These are phyloP conservation scores for Synanthedon formicaeformis DNA, from an alignment of 2,888 invertebrate genomes.

Conservation along the genomic window DNA sequence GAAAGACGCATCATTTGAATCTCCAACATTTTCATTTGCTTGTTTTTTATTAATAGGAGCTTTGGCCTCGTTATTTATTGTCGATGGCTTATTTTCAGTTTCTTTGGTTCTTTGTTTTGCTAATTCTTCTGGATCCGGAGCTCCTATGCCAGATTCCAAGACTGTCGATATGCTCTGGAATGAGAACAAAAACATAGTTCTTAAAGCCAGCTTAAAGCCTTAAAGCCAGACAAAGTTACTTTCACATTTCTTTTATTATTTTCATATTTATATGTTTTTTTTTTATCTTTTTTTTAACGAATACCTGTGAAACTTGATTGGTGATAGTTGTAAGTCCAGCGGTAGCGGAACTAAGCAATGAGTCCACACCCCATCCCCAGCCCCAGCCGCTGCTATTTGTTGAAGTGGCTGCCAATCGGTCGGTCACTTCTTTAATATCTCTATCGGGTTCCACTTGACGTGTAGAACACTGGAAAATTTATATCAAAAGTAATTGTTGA, in stretches of 20 bases:
- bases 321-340: constrained; percentile 83
- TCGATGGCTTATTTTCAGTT: constrained; percentile 11
- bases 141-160: constrained; percentile 84
- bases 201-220: too few relatives aligned
- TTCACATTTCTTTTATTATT: too few relatives aligned
- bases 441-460: constrained; percentile 9
- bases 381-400: constrained; percentile 70
- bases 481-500: too few relatives aligned
- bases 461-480: too few relatives aligned
- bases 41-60: constrained; percentile 4
- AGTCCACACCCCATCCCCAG: constrained; percentile 78
- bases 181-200: neutral
- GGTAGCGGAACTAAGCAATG: constrained; percentile 80
- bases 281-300: too few relatives aligned
- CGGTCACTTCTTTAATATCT: constrained; percentile 41
- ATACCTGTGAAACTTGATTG: constrained; percentile 77
- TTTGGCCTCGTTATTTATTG: constrained; percentile 2
- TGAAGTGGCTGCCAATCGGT: constrained; percentile 24
- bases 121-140: constrained; percentile 84
- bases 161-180: constrained; percentile 80
- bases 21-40: constrained; percentile 4
- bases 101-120: constrained; percentile 58
- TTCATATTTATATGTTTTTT: too few relatives aligned
- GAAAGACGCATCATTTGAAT: constrained; percentile 44
- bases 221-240: too few relatives aligned